phyloP scores from a whole-genome alignment of 2,888 invertebrate species.

The Eustalomyia histrio region DNA sequence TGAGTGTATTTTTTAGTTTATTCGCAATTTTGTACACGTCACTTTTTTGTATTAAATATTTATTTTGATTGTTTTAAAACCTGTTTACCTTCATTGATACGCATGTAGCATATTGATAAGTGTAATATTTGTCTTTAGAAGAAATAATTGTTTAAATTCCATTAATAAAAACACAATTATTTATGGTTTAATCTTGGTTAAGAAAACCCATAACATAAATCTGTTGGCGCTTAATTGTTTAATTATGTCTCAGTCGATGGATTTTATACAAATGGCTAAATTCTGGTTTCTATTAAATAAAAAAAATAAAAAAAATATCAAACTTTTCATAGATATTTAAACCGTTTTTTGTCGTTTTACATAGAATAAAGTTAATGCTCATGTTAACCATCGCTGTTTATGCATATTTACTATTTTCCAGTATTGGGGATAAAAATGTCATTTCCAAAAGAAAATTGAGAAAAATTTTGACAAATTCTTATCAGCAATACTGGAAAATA shows the following conservation, averaged over 20 bases:
- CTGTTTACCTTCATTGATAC: conserved; percentile 49
- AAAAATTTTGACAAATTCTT: too few relatives aligned
- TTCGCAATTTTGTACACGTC: background rate
- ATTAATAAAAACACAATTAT: background rate
- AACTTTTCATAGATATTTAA: too few relatives aligned
- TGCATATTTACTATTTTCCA: too few relatives aligned
- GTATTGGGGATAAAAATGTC: too few relatives aligned
- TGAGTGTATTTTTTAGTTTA: too few relatives aligned
- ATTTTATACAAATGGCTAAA: background rate
- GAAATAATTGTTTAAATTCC: background rate
- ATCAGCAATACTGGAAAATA: too few relatives aligned
- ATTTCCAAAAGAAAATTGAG: too few relatives aligned
- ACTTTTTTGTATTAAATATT: conserved; percentile 4
- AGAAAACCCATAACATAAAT: background rate
- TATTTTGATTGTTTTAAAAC: conserved; percentile 23
- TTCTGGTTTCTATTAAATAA: too few relatives aligned
- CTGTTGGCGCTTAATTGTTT: conserved; percentile 15
- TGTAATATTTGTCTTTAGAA: conserved; percentile 9
- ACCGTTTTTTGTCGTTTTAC: too few relatives aligned
- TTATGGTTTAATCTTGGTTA: background rate
- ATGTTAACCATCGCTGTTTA: too few relatives aligned
- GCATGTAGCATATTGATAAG: conserved; percentile 40
- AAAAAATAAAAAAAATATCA: too few relatives aligned
- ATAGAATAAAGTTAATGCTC: too few relatives aligned
- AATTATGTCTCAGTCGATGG: background rate